Conservation (phyloP, 2,797 vertebrate genomes). For the Threskiornis aethiopicus region DNA sequence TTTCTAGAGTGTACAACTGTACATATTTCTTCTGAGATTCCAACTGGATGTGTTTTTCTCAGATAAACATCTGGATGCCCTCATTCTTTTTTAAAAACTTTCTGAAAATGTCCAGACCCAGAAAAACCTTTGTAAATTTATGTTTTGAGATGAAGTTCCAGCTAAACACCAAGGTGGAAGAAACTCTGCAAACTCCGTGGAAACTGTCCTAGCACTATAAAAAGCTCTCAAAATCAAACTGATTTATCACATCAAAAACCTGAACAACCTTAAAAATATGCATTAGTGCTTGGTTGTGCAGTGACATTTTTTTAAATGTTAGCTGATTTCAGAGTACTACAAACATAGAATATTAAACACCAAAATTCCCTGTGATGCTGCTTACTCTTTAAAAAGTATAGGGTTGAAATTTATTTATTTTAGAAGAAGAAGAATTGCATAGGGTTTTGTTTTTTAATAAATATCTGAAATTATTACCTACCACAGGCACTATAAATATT, state of each 20-base stretch:
- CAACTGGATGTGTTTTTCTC: background rate
- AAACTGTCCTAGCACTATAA: background rate
- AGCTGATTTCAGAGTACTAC: background rate
- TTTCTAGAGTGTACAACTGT: rapidly evolving
- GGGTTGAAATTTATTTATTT: background rate
- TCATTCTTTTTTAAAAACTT: background rate
- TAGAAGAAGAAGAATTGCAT: slow-evolving; percentile 2
- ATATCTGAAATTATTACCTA: slow-evolving; percentile 29
- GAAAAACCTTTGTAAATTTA: background rate
- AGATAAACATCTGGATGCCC: background rate
- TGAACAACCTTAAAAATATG: background rate
- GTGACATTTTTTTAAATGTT: background rate
- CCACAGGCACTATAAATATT: slow-evolving; percentile 18
- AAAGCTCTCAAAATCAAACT: background rate
- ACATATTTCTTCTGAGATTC: background rate
- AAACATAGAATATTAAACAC: background rate
- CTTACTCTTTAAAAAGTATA: background rate
- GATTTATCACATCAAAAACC: background rate
- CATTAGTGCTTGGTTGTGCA: background rate
- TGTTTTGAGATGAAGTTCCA: background rate
- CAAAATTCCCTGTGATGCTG: background rate
- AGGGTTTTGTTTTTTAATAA: background rate
- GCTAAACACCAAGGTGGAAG: background rate
- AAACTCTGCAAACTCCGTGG: background rate
- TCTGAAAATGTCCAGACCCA: background rate